phyloP scores from a whole-genome alignment of 2,888 invertebrate genomes.

The Schizaphis graminum region DNA sequence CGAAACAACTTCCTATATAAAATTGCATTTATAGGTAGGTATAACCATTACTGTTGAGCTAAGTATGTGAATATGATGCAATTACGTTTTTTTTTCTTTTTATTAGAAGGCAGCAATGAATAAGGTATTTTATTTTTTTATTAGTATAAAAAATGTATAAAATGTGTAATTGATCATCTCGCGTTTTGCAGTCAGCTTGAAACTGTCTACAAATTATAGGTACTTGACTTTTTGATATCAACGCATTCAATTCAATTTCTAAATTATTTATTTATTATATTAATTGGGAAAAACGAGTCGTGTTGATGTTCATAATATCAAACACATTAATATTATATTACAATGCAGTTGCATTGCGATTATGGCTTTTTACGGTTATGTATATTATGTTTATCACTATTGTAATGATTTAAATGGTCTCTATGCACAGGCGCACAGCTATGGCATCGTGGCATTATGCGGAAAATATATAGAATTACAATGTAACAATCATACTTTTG shows the following conservation, averaged over 20 bases:
- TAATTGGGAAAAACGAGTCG: not conserved
- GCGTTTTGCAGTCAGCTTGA: not conserved
- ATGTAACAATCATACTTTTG: not conserved
- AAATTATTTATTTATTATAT: not conserved
- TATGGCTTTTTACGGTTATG: not conserved
- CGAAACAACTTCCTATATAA: not conserved
- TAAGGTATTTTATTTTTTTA: conserved; percentile 8
- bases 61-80: not conserved
- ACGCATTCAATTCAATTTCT: not conserved
- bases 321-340: not conserved
- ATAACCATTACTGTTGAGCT: not conserved
- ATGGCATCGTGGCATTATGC: not conserved
- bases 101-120: not conserved
- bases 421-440: not conserved
- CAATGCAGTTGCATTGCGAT: not conserved
- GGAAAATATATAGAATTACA: not conserved
- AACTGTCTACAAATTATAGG: not conserved
- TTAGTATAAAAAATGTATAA: conserved; percentile 7
- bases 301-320: not conserved
- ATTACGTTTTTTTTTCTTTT: not conserved
- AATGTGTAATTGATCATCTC: conserved; percentile 2
- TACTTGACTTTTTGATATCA: not conserved
- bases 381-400: not conserved
- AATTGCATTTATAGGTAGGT: not conserved
- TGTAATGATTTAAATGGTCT: not conserved